Evolutionary conservation across 1,140 invertebrate species (phyloP), one percentile per base, ranked within the genome.

Genomic region (Scaptomyza graminum): DNA sequence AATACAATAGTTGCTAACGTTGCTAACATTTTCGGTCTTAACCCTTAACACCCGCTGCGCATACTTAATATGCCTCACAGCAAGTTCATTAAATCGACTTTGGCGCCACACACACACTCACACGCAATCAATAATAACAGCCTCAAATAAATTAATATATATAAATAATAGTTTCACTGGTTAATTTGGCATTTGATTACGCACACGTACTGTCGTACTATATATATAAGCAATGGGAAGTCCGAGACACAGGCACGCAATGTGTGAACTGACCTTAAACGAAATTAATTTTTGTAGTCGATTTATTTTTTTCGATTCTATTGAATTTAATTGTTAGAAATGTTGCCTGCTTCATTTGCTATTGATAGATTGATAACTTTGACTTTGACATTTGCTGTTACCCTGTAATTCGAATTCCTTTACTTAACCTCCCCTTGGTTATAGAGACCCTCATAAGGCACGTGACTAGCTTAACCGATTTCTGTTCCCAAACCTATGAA

Each of bases 401-500:
- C 43, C 59, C 57, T 71, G 68, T 61, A 68, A 72, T 56, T 57
- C 54, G 59, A 50, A 68, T 74, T 78, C 64, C 56, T 82, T 52
- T 39, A 49, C 56, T 69, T 50, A 79, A 66, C 80, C 70, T 79
- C 79, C 71, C 79, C 79, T 82, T 82, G 78, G 62, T 47, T 5
- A 18, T 56, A 0, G 31, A 62, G 78, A 80, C 78, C 79, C 79
- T 83, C 62, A 34, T 7, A 61, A 16, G 41, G 75, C 70, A 83
- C 79, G 79, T 82, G 79, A 82, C 79, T 71, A 56, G 79, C 25
- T 44, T 83, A n/a, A 43, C 69, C 79, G 54, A 82, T 74, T 49
- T n/a, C 9, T 34, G 28, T 22, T 25, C 9, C 18, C 12, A 46
- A 15, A 46, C 41, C 41, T 28, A 31, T 1, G 39, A 18, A 15